Conservation (phyloP, 2,113 vertebrate genomes). For the Zeus faber region DNA sequence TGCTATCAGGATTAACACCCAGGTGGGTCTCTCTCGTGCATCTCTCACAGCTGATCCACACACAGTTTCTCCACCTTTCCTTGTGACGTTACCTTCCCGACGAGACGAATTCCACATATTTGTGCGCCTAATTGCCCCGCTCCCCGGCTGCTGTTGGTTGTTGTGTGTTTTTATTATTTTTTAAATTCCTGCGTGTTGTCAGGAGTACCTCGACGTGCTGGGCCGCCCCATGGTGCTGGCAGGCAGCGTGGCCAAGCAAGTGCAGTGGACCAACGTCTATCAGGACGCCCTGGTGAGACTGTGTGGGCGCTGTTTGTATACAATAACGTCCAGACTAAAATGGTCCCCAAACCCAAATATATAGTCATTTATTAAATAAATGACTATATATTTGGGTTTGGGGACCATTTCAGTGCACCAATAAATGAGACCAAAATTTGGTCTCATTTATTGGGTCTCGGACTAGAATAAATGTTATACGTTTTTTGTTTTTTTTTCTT, state of each 20-base stretch:
- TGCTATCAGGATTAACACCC: conserved; percentile 82
- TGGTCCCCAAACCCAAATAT: too few species aligned
- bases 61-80: conserved; percentile 19
- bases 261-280: conserved; percentile 99
- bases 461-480: too few species aligned
- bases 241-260: conserved; percentile 92
- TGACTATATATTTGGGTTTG: too few species aligned
- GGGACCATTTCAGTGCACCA: too few species aligned
- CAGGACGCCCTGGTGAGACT: conserved; percentile 91
- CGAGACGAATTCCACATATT: too few species aligned
- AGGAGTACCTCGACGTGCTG: conserved; percentile 97
- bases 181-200: conserved; percentile 39
- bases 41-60: conserved; percentile 51
- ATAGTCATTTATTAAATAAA: too few species aligned
- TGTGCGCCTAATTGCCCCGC: conserved; percentile 6
- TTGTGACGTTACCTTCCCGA: conserved; percentile 9
- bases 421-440: too few species aligned
- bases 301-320: too few species aligned
- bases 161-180: conserved; percentile 9
- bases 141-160: conserved; percentile 16
- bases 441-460: too few species aligned
- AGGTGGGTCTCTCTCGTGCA: conserved; percentile 71
- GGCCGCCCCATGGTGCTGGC: conserved; percentile 98
- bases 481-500: too few species aligned
- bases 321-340: too few species aligned